These are phyloP conservation scores for Arion vulgaris DNA, from an alignment of 1,140 invertebrate genomes.

Conservation along the genomic window DNA sequence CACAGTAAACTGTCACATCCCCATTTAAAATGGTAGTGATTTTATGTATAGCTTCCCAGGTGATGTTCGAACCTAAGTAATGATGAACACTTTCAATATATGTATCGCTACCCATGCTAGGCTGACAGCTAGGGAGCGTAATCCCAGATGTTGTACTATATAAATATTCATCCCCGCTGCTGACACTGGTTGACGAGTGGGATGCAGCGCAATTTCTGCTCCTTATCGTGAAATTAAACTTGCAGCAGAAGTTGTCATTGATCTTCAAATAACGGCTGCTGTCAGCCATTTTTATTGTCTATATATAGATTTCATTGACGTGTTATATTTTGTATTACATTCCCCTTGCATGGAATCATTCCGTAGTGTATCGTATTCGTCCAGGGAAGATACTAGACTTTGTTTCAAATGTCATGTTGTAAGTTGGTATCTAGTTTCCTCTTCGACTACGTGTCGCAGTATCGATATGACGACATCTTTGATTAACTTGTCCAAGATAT, in stretches of 20 bases:
- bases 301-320: too few relatives aligned
- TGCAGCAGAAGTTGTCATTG: slow-evolving; percentile 23
- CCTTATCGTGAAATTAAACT: slow-evolving; percentile 16
- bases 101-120: too few relatives aligned
- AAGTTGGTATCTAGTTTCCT: too few relatives aligned
- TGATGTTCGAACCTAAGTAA: background rate
- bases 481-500: too few relatives aligned
- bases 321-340: too few relatives aligned
- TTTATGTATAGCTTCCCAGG: background rate
- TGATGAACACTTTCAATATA: background rate
- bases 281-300: slow-evolving; percentile 5
- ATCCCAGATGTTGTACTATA: background rate
- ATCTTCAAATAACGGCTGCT: slow-evolving; percentile 12
- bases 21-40: background rate
- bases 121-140: too few relatives aligned
- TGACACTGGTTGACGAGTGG: background rate
- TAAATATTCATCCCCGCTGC: background rate
- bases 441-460: too few relatives aligned
- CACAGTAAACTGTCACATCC: slow-evolving; percentile 26
- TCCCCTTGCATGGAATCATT: too few relatives aligned
- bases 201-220: background rate
- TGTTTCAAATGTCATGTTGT: too few relatives aligned
- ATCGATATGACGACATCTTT: too few relatives aligned
- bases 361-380: too few relatives aligned
- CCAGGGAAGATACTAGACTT: too few relatives aligned